Percentiles rank a stretch among this genome's conserved stretches.
Evolutionary conservation across 1,140 invertebrate species (phyloP).

Genomic region (Drosophila albomicans): DNA sequence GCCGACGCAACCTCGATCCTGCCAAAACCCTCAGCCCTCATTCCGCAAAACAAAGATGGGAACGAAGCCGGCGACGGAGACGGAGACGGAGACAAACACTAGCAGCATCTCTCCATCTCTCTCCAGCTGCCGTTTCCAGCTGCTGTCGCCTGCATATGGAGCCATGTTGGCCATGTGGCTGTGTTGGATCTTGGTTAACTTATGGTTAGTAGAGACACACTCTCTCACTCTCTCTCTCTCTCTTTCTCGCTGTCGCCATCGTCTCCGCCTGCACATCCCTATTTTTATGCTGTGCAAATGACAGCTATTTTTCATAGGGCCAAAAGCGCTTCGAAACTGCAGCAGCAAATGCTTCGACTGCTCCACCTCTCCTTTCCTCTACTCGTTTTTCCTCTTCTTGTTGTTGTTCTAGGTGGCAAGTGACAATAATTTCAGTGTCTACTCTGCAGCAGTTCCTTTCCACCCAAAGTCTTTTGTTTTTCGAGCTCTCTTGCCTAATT

Average conservation of each 20-base stretch:
- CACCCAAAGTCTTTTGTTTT: slow-evolving; percentile 62
- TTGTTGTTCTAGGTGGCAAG: slow-evolving; percentile 73
- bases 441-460: slow-evolving; percentile 24
- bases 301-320: slow-evolving; percentile 82
- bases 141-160: slow-evolving; percentile 74
- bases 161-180: slow-evolving; percentile 71
- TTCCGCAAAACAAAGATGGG: background rate
- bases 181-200: slow-evolving; percentile 81
- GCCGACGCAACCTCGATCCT: slow-evolving; percentile 42
- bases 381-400: slow-evolving; percentile 6
- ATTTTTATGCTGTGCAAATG: slow-evolving; percentile 84
- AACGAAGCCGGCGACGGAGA: background rate
- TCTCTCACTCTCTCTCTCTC: background rate
- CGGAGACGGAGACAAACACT: background rate
- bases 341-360: slow-evolving; percentile 32
- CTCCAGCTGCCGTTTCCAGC: slow-evolving; percentile 7
- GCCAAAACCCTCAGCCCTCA: background rate
- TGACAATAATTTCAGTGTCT: slow-evolving; percentile 77
- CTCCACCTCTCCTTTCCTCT: slow-evolving; percentile 7
- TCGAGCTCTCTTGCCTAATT: slow-evolving; percentile 72
- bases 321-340: slow-evolving; percentile 69
- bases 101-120: slow-evolving; percentile 1
- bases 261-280: slow-evolving; percentile 56
- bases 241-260: slow-evolving; percentile 16
- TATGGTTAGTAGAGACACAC: slow-evolving; percentile 67